Conservation (phyloP, 2,113 vertebrate species). For the Muntiacus muntjak region DNA sequence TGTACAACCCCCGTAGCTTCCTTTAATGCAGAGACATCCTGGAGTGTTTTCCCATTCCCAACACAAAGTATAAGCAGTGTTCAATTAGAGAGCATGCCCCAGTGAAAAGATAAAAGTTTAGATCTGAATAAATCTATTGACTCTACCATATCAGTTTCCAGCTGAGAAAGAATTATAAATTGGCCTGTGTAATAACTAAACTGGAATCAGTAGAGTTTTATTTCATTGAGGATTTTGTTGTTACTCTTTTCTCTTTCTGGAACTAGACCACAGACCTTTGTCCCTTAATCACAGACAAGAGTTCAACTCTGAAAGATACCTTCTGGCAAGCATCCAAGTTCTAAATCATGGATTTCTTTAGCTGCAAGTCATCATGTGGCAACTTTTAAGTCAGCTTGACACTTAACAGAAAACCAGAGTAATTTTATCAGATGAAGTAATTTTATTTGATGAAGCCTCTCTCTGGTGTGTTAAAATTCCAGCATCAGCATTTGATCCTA, state of each 20-base stretch:
- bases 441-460: neutral
- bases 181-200: conserved; percentile 47
- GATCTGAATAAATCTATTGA: conserved; percentile 52
- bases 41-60: conserved; percentile 40
- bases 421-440: conserved; percentile 23
- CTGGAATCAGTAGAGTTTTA: neutral
- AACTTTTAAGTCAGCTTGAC: conserved; percentile 63
- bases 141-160: conserved; percentile 53
- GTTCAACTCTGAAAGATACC: conserved; percentile 35
- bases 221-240: neutral
- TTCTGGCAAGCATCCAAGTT: conserved; percentile 39
- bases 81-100: conserved; percentile 41
- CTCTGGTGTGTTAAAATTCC: conserved; percentile 38
- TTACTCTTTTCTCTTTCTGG: conserved; percentile 25
- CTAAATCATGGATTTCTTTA: conserved; percentile 23
- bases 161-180: conserved; percentile 66
- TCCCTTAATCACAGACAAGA: conserved; percentile 34
- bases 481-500: neutral
- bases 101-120: conserved; percentile 64
- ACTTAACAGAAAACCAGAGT: conserved; percentile 46
- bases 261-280: conserved; percentile 15
- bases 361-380: conserved; percentile 15
- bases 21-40: conserved; percentile 25
- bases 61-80: conserved; percentile 21
- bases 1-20: neutral